Percentiles rank a stretch among this genome's conserved stretches.
Evolutionary conservation across 2,888 invertebrate species (phyloP).

Genomic region (Eutolmus rufibarbis): DNA sequence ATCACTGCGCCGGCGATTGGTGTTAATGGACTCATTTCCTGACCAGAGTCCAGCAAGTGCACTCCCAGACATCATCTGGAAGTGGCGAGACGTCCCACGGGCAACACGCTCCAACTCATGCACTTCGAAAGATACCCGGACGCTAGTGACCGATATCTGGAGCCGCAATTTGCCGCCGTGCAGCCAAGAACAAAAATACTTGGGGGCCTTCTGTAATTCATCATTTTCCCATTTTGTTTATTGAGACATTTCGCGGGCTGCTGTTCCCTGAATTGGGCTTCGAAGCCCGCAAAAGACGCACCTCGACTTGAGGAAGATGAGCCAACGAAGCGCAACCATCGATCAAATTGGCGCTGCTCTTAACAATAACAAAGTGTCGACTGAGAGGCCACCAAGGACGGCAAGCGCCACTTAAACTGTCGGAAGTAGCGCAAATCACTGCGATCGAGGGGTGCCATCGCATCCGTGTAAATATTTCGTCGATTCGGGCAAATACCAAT

Average conservation of each 20-base stretch:
- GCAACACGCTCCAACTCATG: neutral
- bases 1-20: neutral
- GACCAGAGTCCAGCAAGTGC: neutral
- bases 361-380: neutral
- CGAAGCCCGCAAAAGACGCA: neutral
- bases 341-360: neutral
- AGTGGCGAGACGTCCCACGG: neutral
- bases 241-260: neutral
- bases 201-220: neutral
- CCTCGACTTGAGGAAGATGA: neutral
- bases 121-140: neutral
- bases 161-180: neutral
- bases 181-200: neutral
- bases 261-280: neutral
- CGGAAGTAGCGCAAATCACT: slow-evolving; percentile 5
- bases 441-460: neutral
- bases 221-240: neutral
- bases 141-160: neutral
- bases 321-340: neutral
- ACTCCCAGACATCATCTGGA: neutral
- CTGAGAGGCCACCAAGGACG: neutral
- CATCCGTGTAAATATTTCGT: neutral
- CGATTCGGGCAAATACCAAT: neutral
- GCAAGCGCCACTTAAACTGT: neutral
- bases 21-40: slow-evolving; percentile 19